Evolutionary conservation across 2,797 vertebrate species (phyloP), one percentile per base, ranked within the genome.

Genomic region (Notolabrus celidotus): DNA sequence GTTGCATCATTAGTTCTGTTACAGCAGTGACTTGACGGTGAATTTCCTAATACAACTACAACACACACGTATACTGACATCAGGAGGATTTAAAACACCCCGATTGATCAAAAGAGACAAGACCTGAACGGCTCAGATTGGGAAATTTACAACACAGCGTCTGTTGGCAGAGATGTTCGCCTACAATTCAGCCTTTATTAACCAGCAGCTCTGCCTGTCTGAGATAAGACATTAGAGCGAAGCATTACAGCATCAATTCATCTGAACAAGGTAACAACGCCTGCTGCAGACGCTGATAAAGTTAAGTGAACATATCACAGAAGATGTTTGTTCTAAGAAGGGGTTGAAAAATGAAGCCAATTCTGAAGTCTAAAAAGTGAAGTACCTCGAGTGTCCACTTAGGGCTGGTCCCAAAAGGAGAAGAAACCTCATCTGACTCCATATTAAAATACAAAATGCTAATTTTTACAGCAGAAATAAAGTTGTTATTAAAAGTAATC

Each of bases 161-260:
- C 53, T 61, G 71, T 60, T 76, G 64, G 74, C 47, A 58, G 38
- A 17, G 23, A 71, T 57, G 43, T 5, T 7, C 46, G 42, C 42
- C 17, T 39, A 66, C 61, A 43, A 3, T 81, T 67, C 50, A 51
- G 65, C 56, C 45, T 47, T 31, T 20, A 33, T 42, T 52, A 15
- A 69, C 25, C 46, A 51, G 4, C 22, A 53, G 71, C 38, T 66
- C 80, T 83, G 85, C 38, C 41, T 10, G 59, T 52, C 27, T 52
- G 54, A 74, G 82, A 86, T 89, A 80, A 86, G 63, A 38, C 54
- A 8, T 31, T 22, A 51, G 25, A 58, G 38, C 39, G 39, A 34
- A 22, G 16, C 33, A 20, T 38, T 22, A 25, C 38, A 36, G 25
- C 52, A 27, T n/a, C 38, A 15, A 62, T 64, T 54, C 27, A 36